Base-by-base conservation (phyloP, 2,888 invertebrate species). In the Drosophila villosipedis region DNA sequence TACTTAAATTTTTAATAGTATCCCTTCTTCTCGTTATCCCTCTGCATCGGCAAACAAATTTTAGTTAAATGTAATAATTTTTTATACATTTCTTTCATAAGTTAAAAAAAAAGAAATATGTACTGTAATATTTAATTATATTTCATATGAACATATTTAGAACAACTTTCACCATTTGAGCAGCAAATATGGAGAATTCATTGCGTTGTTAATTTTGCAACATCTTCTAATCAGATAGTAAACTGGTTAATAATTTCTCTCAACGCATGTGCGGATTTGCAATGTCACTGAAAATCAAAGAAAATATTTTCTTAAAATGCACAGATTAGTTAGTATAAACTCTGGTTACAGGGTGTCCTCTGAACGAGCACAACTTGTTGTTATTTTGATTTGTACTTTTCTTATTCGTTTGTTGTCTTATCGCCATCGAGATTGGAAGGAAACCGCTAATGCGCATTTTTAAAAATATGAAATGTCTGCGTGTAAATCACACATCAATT, bases 381-480 rank as follows among this genome's bases (percentile, higher is more conserved):
- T 33, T 39, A 49, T 12, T 71, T 50, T 57, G 58, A 41, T 47
- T 50, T 66, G 33, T 50, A 19, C 55, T 62, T 31, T 33, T 49
- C 64, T 68, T 59, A 47, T 63, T 54, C 33, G 22, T 64, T 65
- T 72, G 49, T 61, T 64, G 52, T 49, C 35, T 52, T 68, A 65
- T 71, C 58, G 70, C 30, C 64, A 66, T 73, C 66, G 68, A 68
- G 68, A 61, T 47, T 84, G 83, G 74, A 84, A 84, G 85, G 85
- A 85, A 84, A 68, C 83, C 35, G 76, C 75, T 79, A 85, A 83
- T 85, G 83, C 63, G 76, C 75, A 69, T 70, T 83, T 83, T 80
- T 53, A 57, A 83, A 47, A 81, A 83, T 77, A 77, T 82, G 70
- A 78, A 82, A 77, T 72, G 77, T 61, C 72, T 78, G 80, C 68